phyloP scores from a whole-genome alignment of 2,888 invertebrate genomes.

The Ametastegia equiseti region DNA sequence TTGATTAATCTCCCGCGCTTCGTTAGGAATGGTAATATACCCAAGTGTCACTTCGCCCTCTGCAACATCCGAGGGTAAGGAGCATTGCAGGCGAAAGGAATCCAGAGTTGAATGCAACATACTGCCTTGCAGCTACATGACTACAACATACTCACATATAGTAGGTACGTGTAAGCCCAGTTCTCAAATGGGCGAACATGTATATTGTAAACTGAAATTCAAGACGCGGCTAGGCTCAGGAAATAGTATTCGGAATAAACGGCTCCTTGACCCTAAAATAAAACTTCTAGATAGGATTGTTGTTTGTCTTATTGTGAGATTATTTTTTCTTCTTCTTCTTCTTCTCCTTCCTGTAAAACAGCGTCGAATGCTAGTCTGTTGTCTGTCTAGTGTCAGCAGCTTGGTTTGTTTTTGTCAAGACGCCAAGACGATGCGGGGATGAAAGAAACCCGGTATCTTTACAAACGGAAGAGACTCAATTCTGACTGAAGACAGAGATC shows the following conservation, averaged over 20 bases:
- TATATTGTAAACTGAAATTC: neutral
- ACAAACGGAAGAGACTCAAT: neutral
- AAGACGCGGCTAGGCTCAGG: neutral
- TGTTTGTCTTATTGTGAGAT: neutral
- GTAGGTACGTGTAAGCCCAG: neutral
- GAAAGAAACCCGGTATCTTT: neutral
- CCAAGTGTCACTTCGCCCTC: slow-evolving; percentile 35
- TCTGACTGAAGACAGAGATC: neutral
- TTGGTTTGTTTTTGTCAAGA: neutral
- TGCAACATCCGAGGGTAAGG: neutral
- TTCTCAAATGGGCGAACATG: neutral
- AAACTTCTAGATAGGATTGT: slow-evolving; percentile 2
- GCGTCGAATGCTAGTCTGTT: neutral
- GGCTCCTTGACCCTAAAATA: neutral
- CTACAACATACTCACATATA: too few species aligned
- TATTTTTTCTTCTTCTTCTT: too few species aligned
- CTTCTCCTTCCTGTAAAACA: too few species aligned
- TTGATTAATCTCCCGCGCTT: slow-evolving; percentile 47
- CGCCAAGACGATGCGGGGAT: neutral
- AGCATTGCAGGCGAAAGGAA: slow-evolving; percentile 15
- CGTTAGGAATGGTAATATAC: slow-evolving; percentile 48
- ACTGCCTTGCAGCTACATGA: neutral
- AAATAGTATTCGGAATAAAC: neutral
- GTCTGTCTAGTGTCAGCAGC: slow-evolving; percentile 20
- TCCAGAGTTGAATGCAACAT: neutral